Base-by-base conservation (phyloP, 53 echinoderm and acorn worm species). In the Henricia sp. region DNA sequence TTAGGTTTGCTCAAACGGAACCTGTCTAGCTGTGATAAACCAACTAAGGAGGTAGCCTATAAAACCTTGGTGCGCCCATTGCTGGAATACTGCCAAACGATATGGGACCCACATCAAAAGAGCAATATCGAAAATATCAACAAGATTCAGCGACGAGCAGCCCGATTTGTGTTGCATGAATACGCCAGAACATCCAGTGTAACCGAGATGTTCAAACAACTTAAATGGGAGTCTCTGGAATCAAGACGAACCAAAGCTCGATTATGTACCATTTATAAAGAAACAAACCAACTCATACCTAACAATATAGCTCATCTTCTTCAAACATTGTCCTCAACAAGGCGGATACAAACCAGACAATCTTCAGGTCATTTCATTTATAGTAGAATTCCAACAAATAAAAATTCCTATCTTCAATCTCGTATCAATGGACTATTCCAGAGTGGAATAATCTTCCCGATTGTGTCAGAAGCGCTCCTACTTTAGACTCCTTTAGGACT, bases 161-260 rank as follows among this genome's bases (percentile, higher is more conserved):
- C 48, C 6, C 39, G 1, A 12, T 35, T 71, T 37, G 28, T n/a
- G n/a, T n/a, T n/a, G n/a, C n/a, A n/a, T n/a, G n/a, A n/a, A n/a
- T n/a, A n/a, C n/a, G n/a, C n/a, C 71, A 19, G 71, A 5, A 12
- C 21, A 42, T 37, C 71, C 13, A 71, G 52, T 71, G 50, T 71
- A 16, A 71, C 46, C 16, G 2, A 71, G 4, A 51, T 71, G 46
- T 0, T 71, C 10, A 71, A 19, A 13, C 71, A 71, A 48, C 71
- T 71, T 3, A 6, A 71, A 17, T 71, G 71, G 71, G 71, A 71
- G 3, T 21, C 12, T 12, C 71, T 71, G 19, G 71, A 71, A 38
- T 12, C 8, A 13, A 37, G 71, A 40, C 39, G 71, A 4, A 48
- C 21, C 9, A 71, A 29, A 71, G 39, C 46, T 46, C 50, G 71